A percentile compares a stretch with the other conserved stretches of the same genome.
Evolutionary conservation across 2,888 invertebrate genomes (phyloP).

Genomic region (Drosophila siamana): DNA sequence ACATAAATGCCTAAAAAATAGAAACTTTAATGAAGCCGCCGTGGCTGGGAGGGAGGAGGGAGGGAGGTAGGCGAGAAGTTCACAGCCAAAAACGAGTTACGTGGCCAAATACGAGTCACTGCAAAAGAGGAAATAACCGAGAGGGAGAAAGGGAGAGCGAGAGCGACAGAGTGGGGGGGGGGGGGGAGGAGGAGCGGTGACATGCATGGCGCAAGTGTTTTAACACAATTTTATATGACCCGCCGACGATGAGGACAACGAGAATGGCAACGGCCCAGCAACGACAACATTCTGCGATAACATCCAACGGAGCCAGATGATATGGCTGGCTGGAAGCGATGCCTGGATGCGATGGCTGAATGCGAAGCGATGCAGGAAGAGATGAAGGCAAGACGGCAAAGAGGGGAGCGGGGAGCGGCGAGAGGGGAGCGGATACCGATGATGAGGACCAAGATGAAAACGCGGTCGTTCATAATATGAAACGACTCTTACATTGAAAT

Average conservation of each 20-base stretch:
- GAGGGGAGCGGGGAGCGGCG: no score
- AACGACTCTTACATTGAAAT: neutral
- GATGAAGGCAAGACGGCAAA: neutral
- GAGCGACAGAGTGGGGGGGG: neutral
- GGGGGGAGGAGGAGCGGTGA: neutral
- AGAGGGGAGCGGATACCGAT: neutral
- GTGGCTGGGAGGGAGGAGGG: no score
- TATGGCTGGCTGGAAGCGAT: slow-evolving; percentile 21
- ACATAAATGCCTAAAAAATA: neutral
- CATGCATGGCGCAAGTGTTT: slow-evolving; percentile 60
- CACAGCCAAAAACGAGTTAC: neutral
- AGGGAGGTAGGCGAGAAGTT: neutral
- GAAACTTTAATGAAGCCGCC: neutral
- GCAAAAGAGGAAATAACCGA: neutral
- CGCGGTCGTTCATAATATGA: slow-evolving; percentile 49
- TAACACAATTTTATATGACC: slow-evolving; percentile 66
- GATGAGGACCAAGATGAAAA: slow-evolving; percentile 13
- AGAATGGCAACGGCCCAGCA: slow-evolving; percentile 25
- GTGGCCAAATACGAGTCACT: neutral
- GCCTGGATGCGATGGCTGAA: neutral
- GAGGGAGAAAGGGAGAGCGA: neutral
- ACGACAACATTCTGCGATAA: slow-evolving; percentile 57
- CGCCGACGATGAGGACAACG: slow-evolving; percentile 33
- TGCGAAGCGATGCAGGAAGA: neutral
- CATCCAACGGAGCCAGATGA: slow-evolving; percentile 53